Evolutionary conservation across 2,888 invertebrate genomes (phyloP), one percentile per base, ranked within the genome.

Genomic region (Pterostichus niger): DNA sequence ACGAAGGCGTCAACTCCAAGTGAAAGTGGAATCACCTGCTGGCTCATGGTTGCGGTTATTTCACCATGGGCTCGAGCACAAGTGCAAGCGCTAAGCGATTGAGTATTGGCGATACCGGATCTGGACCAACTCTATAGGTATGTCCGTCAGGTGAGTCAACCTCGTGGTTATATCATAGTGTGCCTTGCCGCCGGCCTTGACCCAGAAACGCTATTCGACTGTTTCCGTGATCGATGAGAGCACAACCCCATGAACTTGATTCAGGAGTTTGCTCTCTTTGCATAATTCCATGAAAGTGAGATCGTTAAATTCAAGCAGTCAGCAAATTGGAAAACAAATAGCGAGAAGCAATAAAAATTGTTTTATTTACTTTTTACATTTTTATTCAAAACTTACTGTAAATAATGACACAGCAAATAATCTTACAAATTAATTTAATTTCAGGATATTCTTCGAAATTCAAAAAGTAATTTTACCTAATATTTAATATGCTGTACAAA

Each of bases 181-280:
- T 44, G 44, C 73, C 44, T 31, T 4, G 33, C 64, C 64, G n/a
- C 15, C 13, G 40, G 49, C 80, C 80, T 80, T 80, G 80, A 80
- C 80, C 80, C 35, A 80, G 33, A 80, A 35, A 13, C 31, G 40
- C 54, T 49, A 77, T 77, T 77, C 77, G 49, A 61, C 46, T 68
- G 52, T 80, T 80, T 80, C 80, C 80, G 68, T 80, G 61, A 80
- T 80, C 80, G 35, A 80, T 79, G 79, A 15, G 13, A 10, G 54
- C 17, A 17, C 15, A 54, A 54, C 54, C 54, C 13, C 54, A 17
- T 17, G 54, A 54, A 15, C 54, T 13, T 54, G 15, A 54, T 54
- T 40, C 40, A 40, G 40, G 40, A 49, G 13, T n/a, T 11, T n/a
- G 49, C 13, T 11, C 49, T 49, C n/a, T 49, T 49, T 49, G n/a